Base-by-base conservation (phyloP, 2,888 invertebrate species). In the Dioctria rufipes region DNA sequence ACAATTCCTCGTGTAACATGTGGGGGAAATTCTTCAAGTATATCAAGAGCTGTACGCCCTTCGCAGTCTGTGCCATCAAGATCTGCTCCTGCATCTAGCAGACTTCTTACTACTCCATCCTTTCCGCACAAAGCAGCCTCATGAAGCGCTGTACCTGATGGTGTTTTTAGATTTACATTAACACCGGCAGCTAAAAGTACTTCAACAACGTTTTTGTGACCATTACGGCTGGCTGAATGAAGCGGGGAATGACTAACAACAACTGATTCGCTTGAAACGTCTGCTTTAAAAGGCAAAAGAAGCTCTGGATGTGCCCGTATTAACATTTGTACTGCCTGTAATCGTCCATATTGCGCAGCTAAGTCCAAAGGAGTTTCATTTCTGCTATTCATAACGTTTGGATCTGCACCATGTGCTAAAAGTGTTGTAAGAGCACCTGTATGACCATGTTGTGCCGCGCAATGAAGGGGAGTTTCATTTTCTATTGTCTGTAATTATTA, bases 291-390 rank as follows among this genome's bases (percentile, higher is more conserved):
- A 85, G 92, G 93, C 84, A 94, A 93, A 77, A 96, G 93, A 83
- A 98, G 91, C 85, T 95, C 94, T 0, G 97, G 96, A 88, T 96
- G 94, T 13, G 94, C 94, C 83, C 94, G 92, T 49, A 98, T 93
- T 83, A 98, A 90, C 85, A 95, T 92, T 89, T 96, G 95, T 78
- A 98, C 98, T 0, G 96, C 96, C 86, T 96, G 95, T 88, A 96
- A 90, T 2, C 89, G 87, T 86, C 96, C 96, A 89, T 95, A 96
- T 90, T 98, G 96, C 78, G 97, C 96, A 6, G 98, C 98, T 82
- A 99, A 92, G 89, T 99, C 98, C 86, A 99, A 90, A 0, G 98
- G 95, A 51, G 97, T 96, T 89, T 98, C 98, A 78, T 96, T 95
- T 82, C 94, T 93, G 84, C 92, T 92, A 89, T 98, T 98, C 84